phyloP scores from a whole-genome alignment of 1,140 invertebrate species.

The Holotrichia oblita region DNA sequence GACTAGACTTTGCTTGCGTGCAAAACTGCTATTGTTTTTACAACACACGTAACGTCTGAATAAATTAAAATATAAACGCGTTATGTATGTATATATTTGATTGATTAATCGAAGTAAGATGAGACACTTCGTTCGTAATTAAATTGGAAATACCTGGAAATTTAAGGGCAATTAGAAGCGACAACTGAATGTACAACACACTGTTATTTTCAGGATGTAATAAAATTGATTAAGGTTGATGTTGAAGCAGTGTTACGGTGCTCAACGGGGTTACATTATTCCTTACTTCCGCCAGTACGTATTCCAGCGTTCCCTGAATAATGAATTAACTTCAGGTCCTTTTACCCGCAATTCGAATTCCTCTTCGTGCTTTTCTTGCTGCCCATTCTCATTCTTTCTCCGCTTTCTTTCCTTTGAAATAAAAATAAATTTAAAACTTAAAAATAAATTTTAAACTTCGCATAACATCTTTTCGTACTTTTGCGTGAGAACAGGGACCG shows the following conservation, averaged over 20 bases:
- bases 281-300: slow-evolving; percentile 12
- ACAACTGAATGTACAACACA: not conserved
- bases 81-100: not conserved
- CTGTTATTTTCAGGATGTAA: not conserved
- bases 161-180: not conserved
- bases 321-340: slow-evolving; percentile 26
- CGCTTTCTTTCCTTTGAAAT: not conserved
- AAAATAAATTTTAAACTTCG: slow-evolving; percentile 23
- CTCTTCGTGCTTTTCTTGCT: not conserved
- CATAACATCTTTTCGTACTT: not conserved
- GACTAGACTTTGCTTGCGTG: not conserved
- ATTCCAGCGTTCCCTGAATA: slow-evolving; percentile 9
- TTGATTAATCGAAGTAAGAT: not conserved
- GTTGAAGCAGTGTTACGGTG: not conserved
- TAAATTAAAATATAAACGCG: not conserved
- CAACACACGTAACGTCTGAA: not conserved
- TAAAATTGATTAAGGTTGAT: slow-evolving; percentile 13
- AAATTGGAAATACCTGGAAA: not conserved
- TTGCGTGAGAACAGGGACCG: not conserved
- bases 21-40: not conserved
- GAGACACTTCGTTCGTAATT: not conserved
- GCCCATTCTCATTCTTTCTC: not conserved
- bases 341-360: slow-evolving; percentile 7
- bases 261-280: not conserved
- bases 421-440: slow-evolving; percentile 29